These are phyloP conservation scores for Aproaerema taeniolella DNA, from an alignment of 2,888 invertebrate genomes.

Conservation along the genomic window DNA sequence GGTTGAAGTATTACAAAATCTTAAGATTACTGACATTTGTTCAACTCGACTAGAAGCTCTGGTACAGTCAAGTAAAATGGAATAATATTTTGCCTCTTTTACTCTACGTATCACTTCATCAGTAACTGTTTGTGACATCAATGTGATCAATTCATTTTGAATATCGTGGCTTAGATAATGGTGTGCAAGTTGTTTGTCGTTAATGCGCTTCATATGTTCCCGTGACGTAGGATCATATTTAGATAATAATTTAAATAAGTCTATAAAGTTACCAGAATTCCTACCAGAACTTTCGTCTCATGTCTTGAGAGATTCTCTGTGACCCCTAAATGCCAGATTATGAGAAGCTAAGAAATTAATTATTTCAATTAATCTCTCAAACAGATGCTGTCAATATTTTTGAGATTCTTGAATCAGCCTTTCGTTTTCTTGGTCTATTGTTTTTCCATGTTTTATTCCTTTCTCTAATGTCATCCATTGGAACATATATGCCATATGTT, in stretches of 20 bases:
- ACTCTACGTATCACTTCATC: slow-evolving; percentile 12
- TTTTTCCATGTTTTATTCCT: slow-evolving; percentile 2
- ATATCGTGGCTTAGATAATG: slow-evolving; percentile 20
- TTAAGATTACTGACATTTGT: slow-evolving; percentile 19
- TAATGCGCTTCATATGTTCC: slow-evolving; percentile 11
- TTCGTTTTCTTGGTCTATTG: slow-evolving; percentile 12
- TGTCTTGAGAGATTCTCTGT: slow-evolving; percentile 7
- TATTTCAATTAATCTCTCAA: slow-evolving; percentile 12
- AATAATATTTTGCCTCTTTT: slow-evolving; percentile 14
- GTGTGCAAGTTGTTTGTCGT: slow-evolving; percentile 15
- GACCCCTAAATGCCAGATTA: slow-evolving; percentile 16
- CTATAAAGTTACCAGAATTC: slow-evolving; percentile 13
- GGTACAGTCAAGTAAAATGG: slow-evolving; percentile 20
- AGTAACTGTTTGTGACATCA: slow-evolving; percentile 15
- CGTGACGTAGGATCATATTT: slow-evolving; percentile 13
- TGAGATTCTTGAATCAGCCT: slow-evolving; percentile 6
- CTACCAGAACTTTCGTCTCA: slow-evolving; percentile 1
- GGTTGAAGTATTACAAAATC: slow-evolving; percentile 19
- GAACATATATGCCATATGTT: slow-evolving; percentile 14
- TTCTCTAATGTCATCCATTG: slow-evolving; percentile 16
- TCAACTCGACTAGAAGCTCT: slow-evolving; percentile 17
- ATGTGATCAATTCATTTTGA: slow-evolving; percentile 21
- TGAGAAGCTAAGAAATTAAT: slow-evolving; percentile 18
- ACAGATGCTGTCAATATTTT: slow-evolving; percentile 10
- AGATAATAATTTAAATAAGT: slow-evolving; percentile 8